Conservation (phyloP, 2,888 invertebrate species). For the Tineola bisselliella region DNA sequence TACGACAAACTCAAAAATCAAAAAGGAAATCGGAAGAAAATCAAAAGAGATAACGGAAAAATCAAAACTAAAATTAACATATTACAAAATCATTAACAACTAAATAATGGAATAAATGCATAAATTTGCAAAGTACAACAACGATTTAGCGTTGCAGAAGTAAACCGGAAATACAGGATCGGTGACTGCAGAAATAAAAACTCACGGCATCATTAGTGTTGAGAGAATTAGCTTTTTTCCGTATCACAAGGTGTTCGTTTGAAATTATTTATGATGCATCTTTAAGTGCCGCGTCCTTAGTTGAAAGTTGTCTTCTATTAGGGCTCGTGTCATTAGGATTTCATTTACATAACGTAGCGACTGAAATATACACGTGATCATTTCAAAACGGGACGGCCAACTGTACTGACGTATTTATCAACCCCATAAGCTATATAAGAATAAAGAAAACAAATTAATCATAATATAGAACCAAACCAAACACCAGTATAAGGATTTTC, state of each 20-base stretch:
- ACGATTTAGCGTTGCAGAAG: slow-evolving; percentile 33
- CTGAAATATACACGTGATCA: too few species aligned
- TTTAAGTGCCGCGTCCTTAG: not conserved
- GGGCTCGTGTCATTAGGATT: not conserved
- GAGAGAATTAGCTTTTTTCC: slow-evolving; percentile 37
- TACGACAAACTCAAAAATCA: too few species aligned
- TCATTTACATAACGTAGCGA: not conserved
- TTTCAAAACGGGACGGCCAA: too few species aligned
- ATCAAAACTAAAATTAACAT: not conserved
- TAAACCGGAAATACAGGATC: slow-evolving; percentile 58
- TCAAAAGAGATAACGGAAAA: too few species aligned
- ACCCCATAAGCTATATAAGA: too few species aligned
- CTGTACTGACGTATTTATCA: too few species aligned
- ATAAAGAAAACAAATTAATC: too few species aligned
- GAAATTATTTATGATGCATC: slow-evolving; percentile 6
- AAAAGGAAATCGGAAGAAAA: too few species aligned
- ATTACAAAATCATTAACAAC: not conserved
- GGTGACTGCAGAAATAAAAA: slow-evolving; percentile 21
- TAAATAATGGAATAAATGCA: not conserved
- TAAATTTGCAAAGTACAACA: not conserved
- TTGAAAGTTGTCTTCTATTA: not conserved
- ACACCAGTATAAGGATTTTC: too few species aligned
- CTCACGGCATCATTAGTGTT: slow-evolving; percentile 37
- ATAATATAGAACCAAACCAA: too few species aligned
- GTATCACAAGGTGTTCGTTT: slow-evolving; percentile 16